These are phyloP conservation scores for Sesia bembeciformis DNA, from an alignment of 2,888 invertebrate species.

Conservation along the genomic window DNA sequence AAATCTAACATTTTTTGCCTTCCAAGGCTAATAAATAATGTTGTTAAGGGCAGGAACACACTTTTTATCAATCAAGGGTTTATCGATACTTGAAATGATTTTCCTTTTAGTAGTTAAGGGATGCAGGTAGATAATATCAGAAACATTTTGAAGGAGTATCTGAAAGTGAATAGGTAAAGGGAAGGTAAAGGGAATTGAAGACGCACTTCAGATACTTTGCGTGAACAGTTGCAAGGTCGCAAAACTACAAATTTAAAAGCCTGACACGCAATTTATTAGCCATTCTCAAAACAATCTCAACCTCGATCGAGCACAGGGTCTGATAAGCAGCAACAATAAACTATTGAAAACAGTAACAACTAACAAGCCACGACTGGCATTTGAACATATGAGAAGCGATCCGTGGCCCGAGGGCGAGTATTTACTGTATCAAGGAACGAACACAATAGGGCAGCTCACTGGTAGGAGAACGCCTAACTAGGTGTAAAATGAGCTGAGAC, in stretches of 20 bases:
- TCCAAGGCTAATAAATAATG: too few relatives aligned
- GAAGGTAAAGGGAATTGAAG: too few relatives aligned
- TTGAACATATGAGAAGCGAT: conserved; percentile 16
- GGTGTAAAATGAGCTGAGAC: conserved; percentile 46
- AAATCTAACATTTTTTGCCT: too few relatives aligned
- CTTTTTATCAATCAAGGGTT: too few relatives aligned
- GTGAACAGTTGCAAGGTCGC: not conserved
- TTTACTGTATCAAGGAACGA: conserved; percentile 59
- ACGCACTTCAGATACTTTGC: too few relatives aligned
- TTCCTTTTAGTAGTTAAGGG: too few relatives aligned
- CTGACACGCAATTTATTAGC: not conserved
- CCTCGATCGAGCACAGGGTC: not conserved
- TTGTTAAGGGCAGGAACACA: too few relatives aligned
- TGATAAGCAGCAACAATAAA: conserved; percentile 5
- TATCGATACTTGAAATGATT: too few relatives aligned
- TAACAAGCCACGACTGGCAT: not conserved
- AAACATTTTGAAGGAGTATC: too few relatives aligned
- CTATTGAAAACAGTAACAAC: not conserved
- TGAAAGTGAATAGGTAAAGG: too few relatives aligned
- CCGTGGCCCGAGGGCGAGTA: conserved; percentile 36
- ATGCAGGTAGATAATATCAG: too few relatives aligned
- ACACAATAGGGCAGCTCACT: conserved; percentile 16
- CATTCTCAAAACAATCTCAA: not conserved
- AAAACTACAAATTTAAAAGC: not conserved
- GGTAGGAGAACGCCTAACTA: conserved; percentile 43